phyloP scores from a whole-genome alignment of 2,888 invertebrate species.

The Andrena camellia region DNA sequence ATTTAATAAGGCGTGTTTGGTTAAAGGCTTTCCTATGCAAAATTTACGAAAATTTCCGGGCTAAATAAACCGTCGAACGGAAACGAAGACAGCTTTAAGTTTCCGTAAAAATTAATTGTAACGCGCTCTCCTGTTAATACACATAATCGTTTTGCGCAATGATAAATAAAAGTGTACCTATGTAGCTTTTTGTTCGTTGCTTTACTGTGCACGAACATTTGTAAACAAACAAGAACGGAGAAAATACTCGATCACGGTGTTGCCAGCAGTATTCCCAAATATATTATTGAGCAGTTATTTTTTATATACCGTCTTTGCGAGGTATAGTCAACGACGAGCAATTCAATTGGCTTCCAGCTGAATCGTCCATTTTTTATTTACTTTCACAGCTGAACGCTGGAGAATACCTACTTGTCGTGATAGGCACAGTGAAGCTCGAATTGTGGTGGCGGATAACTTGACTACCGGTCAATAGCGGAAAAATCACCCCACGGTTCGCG shows the following conservation, averaged over 20 bases:
- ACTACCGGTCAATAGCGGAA: conserved; percentile 1
- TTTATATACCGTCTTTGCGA: conserved; percentile 2
- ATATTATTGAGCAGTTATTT: not conserved
- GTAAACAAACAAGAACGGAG: not conserved
- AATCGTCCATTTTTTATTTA: conserved; percentile 13
- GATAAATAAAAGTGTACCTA: not conserved
- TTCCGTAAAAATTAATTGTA: conserved; percentile 27
- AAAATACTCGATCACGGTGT: not conserved
- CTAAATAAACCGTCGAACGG: conserved; percentile 18
- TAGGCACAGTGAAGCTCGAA: conserved; percentile 26
- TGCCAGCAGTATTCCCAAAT: not conserved
- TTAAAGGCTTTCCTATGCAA: not conserved
- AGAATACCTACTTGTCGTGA: conserved; percentile 34
- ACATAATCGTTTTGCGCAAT: not conserved
- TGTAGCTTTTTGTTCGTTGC: not conserved
- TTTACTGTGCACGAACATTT: not conserved
- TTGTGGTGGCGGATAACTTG: conserved; percentile 3
- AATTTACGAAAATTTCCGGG: not conserved
- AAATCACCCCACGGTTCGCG: conserved; percentile 12
- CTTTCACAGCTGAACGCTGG: not conserved
- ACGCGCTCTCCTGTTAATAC: not conserved
- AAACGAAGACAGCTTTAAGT: not conserved
- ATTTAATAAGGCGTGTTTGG: not conserved
- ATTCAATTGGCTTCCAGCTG: conserved; percentile 10
- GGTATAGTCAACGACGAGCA: conserved; percentile 1